These are phyloP conservation scores for Cataglyphis livida DNA, from an alignment of 2,888 invertebrate species.

Conservation along the genomic window DNA sequence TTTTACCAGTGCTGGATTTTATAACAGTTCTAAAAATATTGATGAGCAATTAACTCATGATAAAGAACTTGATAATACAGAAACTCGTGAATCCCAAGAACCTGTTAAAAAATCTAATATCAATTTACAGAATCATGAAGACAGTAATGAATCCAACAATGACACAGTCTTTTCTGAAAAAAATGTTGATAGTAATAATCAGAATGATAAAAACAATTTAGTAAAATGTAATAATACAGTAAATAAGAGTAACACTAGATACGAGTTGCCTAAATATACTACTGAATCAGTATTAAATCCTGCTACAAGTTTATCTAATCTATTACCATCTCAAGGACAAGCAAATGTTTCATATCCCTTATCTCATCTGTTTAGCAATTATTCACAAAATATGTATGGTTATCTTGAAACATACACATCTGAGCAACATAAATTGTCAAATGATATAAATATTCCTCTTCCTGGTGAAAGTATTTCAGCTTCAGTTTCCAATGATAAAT, in stretches of 20 bases:
- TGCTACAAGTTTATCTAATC: not conserved
- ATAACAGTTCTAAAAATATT: slow-evolving; percentile 31
- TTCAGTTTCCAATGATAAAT: not conserved
- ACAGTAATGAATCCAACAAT: not conserved
- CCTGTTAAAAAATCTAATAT: not conserved
- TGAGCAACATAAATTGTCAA: not conserved
- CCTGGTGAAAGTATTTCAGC: slow-evolving; percentile 2
- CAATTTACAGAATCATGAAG: not conserved
- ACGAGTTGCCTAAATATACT: not conserved
- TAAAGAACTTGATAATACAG: slow-evolving; percentile 21
- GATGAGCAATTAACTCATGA: not conserved
- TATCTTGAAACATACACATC: not conserved
- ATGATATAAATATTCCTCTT: slow-evolving; percentile 19
- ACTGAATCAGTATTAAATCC: not conserved
- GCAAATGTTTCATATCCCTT: slow-evolving; percentile 13
- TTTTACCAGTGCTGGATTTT: slow-evolving; percentile 73
- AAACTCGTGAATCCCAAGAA: slow-evolving; percentile 2
- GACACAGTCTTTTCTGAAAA: not conserved
- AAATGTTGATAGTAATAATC: not conserved
- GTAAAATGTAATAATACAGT: not conserved
- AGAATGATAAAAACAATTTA: not conserved
- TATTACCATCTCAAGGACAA: slow-evolving; percentile 8
- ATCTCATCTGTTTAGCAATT: slow-evolving; percentile 16
- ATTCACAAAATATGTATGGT: not conserved
- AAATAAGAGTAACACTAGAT: not conserved